Evolutionary conservation across 2,113 vertebrate species (phyloP).

Genomic region (Macquaria australasica): DNA sequence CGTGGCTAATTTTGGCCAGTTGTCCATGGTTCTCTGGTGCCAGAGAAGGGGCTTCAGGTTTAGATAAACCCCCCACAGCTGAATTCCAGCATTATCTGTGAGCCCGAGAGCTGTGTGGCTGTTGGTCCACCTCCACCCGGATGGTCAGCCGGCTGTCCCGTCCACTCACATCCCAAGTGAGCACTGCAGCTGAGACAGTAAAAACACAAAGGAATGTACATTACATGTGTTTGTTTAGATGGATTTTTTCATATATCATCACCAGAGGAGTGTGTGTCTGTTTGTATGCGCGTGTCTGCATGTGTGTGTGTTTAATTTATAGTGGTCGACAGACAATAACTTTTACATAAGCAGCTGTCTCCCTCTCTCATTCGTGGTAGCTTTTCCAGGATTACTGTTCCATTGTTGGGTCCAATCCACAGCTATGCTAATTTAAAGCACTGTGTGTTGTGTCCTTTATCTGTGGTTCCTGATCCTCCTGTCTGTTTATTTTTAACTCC

Average conservation of each 20-base stretch:
- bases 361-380: conserved; percentile 77
- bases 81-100: conserved; percentile 83
- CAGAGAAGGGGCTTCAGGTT: conserved; percentile 76
- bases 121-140: conserved; percentile 48
- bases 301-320: conserved; percentile 73
- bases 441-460: conserved; percentile 78
- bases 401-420: conserved; percentile 80
- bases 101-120: conserved; percentile 59
- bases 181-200: conserved; percentile 39
- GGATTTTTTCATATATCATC: conserved; percentile 58
- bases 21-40: conserved; percentile 73
- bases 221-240: conserved; percentile 60
- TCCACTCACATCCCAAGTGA: conserved; percentile 49
- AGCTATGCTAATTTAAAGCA: conserved; percentile 83
- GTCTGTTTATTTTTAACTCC: conserved; percentile 81
- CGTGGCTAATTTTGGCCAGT: conserved; percentile 83
- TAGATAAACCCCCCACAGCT: conserved; percentile 76
- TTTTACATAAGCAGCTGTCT: conserved; percentile 84
- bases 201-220: conserved; percentile 69
- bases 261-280: conserved; percentile 27
- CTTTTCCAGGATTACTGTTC: conserved; percentile 82
- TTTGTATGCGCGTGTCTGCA: conserved; percentile 10
- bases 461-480: conserved; percentile 74
- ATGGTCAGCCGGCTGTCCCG: conserved; percentile 43
- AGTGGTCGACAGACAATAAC: conserved; percentile 74